Percentiles rank a stretch among this genome's conserved stretches.
phyloP scores from a whole-genome alignment of 2,797 vertebrate species.

The Darevskia nairensis region DNA sequence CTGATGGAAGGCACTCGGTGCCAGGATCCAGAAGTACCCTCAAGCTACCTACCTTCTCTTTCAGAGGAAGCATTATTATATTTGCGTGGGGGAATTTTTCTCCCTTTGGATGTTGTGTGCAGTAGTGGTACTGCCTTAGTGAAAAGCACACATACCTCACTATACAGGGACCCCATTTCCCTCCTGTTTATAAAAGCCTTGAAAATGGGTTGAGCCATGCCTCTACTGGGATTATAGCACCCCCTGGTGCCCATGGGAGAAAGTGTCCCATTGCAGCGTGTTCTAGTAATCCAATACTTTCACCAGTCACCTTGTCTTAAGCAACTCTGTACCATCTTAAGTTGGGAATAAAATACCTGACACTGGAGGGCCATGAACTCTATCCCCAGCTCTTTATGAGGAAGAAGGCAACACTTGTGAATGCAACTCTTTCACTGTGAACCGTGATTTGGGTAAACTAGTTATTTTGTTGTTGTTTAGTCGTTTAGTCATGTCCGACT shows the following conservation, averaged over 20 bases:
- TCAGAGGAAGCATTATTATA: too few relatives aligned
- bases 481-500: too few relatives aligned
- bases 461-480: background rate
- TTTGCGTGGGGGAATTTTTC: too few relatives aligned
- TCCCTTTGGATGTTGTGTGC: background rate
- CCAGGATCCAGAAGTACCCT: too few relatives aligned
- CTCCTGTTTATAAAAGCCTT: background rate
- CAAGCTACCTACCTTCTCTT: too few relatives aligned
- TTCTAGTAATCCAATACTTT: background rate
- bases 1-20: too few relatives aligned
- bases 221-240: background rate
- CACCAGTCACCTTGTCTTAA: too few relatives aligned
- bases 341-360: background rate
- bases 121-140: background rate
- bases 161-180: background rate
- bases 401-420: background rate
- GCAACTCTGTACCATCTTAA: too few relatives aligned
- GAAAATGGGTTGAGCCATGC: background rate
- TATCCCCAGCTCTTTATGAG: background rate
- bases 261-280: background rate
- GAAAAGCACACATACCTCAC: background rate
- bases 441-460: background rate
- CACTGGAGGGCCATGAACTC: background rate
- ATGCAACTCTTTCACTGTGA: background rate
- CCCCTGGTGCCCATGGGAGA: slow-evolving; percentile 12